Base-by-base conservation (phyloP, 2,113 vertebrate genomes). In the Meles meles region DNA sequence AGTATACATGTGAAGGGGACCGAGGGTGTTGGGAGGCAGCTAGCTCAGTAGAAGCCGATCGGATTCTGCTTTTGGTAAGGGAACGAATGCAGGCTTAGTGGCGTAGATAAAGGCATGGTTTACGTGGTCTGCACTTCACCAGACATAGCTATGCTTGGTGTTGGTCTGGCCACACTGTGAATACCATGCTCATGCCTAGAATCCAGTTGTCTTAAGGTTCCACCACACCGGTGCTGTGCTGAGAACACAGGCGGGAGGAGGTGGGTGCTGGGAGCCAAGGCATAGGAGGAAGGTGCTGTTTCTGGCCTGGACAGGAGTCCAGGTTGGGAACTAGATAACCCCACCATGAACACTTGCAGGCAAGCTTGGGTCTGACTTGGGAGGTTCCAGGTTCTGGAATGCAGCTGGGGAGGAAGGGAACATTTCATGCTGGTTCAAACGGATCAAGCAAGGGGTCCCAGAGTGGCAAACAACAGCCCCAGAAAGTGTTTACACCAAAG, bases 41-140 rank as follows among this genome's bases (percentile, higher is more conserved):
- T 21, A 10, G 49, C 47, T 52, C 21, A 3, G 0, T 0, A 55
- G 72, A 6, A 55, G 42, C 37, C 4, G 1, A 2, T 3, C 0
- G 1, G 29, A 79, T 15, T 17, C 52, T 5, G 6, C 20, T 39
- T 57, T 55, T 18, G 80, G 14, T 63, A 55, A 69, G 71, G 59
- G 18, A 69, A 37, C 23, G 3, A 6, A 49, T 4, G 6, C 11
- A 86, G 42, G 29, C 8, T 1, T 7, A 1, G 37, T 11, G 37
- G 39, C 47, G 1, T 11, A 52, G 18, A 20, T 12, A 13, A 6
- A 14, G 76, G 61, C 1, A 0, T 13, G 7, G 52, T 63, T 39
- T 5, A 8, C 3, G 2, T 8, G 37, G 47, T 34, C 52, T 37
- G 27, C 6, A 2, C 42, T 17, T 57, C 63, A 29, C 55, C 63